Base-by-base conservation (phyloP, 2,888 invertebrate species). In the Miltochrista miniata region DNA sequence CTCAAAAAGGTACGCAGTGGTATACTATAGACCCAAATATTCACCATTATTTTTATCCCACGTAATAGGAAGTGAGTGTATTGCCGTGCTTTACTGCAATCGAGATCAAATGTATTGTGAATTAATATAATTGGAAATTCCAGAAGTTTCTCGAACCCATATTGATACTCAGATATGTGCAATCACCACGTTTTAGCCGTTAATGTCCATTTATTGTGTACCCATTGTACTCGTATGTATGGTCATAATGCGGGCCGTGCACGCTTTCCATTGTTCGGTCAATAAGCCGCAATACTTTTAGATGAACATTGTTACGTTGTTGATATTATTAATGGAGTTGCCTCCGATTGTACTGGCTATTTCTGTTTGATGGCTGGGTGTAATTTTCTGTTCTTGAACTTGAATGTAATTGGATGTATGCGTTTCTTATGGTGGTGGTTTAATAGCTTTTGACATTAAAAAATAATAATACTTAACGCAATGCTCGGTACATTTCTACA, bases 261-360 rank as follows among this genome's bases (percentile, higher is more conserved):
- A 54, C 57, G 54, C 52, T 49, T 61, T 47, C 70, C 52, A 83
- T 87, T 87, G 86, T 87, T 82, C 79, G 58, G 56, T 59, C 77
- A 79, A 79, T 80, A 67, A 63, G 61, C 70, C 66, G 75, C 80
- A 80, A 81, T 82, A 59, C 80, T 80, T 83, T 77, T 76, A 81
- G 81, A 85, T 81, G 79, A 81, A 76, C 79, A 80, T 74, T 68
- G 80, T 74, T 74, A 74, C 78, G 77, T 70, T 79, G 83, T 80
- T 79, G 78, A 80, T 79, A 81, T 77, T 74, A 79, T 79, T 81
- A 79, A 81, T 82, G 79, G 78, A 68, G 55, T 58, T 54, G 68
- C 62, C 33, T 53, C 66, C 45, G 61, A 61, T 63, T 64, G 61
- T 55, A 46, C 51, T 51, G 40, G 56, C 67, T 68, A 64, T 55